Evolutionary conservation across 2,113 vertebrate genomes (phyloP).

Genomic region (Neodon shergylaensis): DNA sequence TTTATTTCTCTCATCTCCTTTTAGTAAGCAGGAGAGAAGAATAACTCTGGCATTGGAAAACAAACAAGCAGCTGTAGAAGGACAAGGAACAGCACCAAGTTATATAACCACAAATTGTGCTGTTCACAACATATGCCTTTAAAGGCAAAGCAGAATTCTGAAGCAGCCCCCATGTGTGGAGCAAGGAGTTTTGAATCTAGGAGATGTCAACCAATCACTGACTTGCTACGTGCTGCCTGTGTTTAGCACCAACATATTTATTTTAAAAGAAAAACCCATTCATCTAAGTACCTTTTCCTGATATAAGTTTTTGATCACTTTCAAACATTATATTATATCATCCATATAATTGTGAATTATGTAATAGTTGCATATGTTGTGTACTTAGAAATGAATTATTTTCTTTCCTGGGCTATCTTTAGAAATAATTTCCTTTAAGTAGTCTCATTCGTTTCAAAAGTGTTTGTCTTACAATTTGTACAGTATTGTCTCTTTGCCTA

Average conservation of each 20-base stretch:
- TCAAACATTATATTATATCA: not conserved
- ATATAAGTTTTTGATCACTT: not conserved
- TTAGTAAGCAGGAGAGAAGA: not conserved
- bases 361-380: not conserved
- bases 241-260: not conserved
- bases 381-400: not conserved
- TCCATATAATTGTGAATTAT: not conserved
- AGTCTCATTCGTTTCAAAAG: not conserved
- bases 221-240: not conserved
- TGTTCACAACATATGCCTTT: too few relatives aligned
- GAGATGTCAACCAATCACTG: not conserved
- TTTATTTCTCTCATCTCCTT: slow-evolving; percentile 54
- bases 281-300: not conserved
- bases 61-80: slow-evolving; percentile 38
- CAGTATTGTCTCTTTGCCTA: not conserved
- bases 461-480: not conserved
- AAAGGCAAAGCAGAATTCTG: not conserved
- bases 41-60: slow-evolving; percentile 28
- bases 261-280: slow-evolving; percentile 10
- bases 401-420: not conserved
- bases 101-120: not conserved
- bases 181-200: not conserved
- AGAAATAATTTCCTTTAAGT: not conserved
- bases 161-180: not conserved
- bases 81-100: not conserved